Conservation (phyloP, 2,797 vertebrate genomes). For the Microctenopoma steveboyesi region DNA sequence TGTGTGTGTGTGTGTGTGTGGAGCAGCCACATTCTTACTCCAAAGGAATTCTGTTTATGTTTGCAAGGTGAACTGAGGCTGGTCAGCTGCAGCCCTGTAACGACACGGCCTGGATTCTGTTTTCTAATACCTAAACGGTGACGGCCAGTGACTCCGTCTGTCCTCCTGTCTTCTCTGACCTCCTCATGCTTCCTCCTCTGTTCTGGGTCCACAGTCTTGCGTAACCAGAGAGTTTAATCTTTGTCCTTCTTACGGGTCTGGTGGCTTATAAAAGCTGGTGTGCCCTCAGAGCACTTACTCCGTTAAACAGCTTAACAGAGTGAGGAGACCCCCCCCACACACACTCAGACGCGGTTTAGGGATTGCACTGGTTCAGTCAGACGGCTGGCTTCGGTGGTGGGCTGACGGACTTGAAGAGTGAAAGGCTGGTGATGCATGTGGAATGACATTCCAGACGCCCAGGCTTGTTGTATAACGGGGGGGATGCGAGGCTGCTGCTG, state of each 20-base stretch:
- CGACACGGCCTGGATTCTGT: constrained; percentile 29
- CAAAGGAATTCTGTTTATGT: constrained; percentile 61
- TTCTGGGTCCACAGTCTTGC: constrained; percentile 44
- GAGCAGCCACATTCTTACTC: constrained; percentile 12
- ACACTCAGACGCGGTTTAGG: constrained; percentile 52
- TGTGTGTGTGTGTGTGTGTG: constrained; percentile 5
- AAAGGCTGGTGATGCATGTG: constrained; percentile 74
- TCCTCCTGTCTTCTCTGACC: constrained; percentile 14
- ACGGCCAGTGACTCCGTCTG: constrained; percentile 9
- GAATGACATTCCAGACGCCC: constrained; percentile 83
- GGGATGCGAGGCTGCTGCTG: constrained; percentile 78
- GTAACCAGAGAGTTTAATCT: constrained; percentile 65
- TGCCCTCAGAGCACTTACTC: constrained; percentile 47
- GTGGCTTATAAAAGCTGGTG: constrained; percentile 42
- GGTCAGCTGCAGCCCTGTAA: constrained; percentile 37
- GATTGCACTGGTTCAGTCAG: constrained; percentile 49
- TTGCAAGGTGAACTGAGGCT: constrained; percentile 38
- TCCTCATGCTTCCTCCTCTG: constrained; percentile 11
- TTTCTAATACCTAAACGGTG: constrained; percentile 39
- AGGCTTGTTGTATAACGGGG: constrained; percentile 76
- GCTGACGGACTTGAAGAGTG: constrained; percentile 33
- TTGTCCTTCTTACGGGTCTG: constrained; percentile 59
- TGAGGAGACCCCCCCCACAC: constrained; percentile 1
- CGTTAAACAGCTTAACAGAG: constrained; percentile 61
- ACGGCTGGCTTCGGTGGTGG: constrained; percentile 49